These are phyloP conservation scores for Pseudopipra pipra DNA, from an alignment of 2,113 vertebrate genomes.

Conservation along the genomic window DNA sequence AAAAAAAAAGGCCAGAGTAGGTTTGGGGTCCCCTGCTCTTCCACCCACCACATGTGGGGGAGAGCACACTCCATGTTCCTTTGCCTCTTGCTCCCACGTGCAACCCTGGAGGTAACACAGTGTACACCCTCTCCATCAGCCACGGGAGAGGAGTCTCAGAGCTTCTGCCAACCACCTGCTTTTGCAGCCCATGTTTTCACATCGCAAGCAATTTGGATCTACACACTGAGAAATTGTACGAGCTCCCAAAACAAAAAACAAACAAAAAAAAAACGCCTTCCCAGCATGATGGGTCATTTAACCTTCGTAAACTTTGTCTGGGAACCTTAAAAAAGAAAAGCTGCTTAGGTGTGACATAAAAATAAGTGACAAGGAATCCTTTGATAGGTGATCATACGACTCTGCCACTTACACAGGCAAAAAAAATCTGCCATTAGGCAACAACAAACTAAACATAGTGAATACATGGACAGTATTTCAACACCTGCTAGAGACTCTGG, in stretches of 20 bases:
- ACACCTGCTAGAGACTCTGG: not conserved
- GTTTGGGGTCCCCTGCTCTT: not conserved
- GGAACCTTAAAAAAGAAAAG: not conserved
- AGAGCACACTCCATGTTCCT: not conserved
- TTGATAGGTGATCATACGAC: not conserved
- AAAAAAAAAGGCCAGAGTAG: not conserved
- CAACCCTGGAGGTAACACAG: not conserved
- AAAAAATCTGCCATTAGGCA: not conserved
- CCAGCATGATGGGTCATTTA: not conserved
- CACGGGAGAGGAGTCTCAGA: not conserved
- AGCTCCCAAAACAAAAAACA: constrained; percentile 7
- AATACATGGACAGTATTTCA: not conserved
- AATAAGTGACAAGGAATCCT: not conserved
- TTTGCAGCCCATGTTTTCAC: not conserved
- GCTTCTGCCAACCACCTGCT: constrained; percentile 61
- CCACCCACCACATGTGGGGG: accelerated
- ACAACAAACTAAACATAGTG: not conserved
- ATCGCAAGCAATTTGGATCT: constrained; percentile 1
- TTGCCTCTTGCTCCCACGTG: not conserved
- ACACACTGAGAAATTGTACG: not conserved
- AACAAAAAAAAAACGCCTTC: constrained; percentile 7
- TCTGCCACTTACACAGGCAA: not conserved
- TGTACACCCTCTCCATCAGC: not conserved
- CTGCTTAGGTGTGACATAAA: not conserved
- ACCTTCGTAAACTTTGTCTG: not conserved